Evolutionary conservation across 2,113 vertebrate species (phyloP).

Genomic region (Lepus europaeus): DNA sequence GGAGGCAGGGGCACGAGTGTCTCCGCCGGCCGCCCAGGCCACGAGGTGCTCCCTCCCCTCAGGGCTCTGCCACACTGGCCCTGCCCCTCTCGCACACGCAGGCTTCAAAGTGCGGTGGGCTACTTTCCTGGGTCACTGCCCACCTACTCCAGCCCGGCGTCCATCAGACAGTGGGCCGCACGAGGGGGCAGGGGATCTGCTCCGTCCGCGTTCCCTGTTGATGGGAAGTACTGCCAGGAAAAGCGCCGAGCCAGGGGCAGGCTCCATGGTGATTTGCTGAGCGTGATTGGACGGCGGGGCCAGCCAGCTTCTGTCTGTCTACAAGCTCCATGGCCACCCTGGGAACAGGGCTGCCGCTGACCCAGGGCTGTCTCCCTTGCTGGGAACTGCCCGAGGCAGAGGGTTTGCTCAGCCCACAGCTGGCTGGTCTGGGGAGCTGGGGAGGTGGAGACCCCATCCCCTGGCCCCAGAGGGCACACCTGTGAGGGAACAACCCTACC

Average conservation of each 20-base stretch:
- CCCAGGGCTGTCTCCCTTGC: not conserved
- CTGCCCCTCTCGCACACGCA: too few relatives aligned
- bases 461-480: fast-evolving
- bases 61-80: not conserved
- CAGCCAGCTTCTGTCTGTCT: not conserved
- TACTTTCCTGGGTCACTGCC: fast-evolving
- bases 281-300: fast-evolving
- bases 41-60: fast-evolving
- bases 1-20: not conserved
- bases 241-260: not conserved
- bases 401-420: not conserved
- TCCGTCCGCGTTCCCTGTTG: not conserved
- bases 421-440: fast-evolving
- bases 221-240: not conserved
- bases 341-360: not conserved
- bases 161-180: fast-evolving
- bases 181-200: not conserved
- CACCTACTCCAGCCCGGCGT: too few relatives aligned
- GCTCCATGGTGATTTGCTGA: too few relatives aligned
- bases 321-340: not conserved
- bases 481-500: not conserved
- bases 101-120: not conserved
- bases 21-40: too few relatives aligned
- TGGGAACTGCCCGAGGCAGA: not conserved
- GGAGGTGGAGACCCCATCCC: not conserved